Evolutionary conservation across 2,888 invertebrate species (phyloP).

Genomic region (Metacarcinus magister): DNA sequence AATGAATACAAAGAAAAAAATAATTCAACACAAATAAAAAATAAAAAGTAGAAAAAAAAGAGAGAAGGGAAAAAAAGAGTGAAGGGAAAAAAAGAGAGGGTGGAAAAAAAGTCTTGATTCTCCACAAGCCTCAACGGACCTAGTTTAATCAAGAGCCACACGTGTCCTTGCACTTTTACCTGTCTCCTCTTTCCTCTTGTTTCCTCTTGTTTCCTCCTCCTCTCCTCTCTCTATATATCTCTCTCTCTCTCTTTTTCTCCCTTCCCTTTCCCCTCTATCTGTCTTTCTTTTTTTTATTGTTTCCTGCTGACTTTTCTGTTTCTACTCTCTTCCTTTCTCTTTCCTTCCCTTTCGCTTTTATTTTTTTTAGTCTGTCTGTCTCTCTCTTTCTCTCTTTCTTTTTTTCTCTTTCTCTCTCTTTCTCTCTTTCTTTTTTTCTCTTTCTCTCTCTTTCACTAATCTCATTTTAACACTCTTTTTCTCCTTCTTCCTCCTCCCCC

Average conservation of each 20-base stretch:
- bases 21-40: not conserved
- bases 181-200: not conserved
- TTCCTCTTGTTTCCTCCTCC: not conserved
- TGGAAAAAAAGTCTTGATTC: not conserved
- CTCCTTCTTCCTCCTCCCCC: not conserved
- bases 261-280: constrained; percentile 7
- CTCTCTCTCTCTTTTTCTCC: not conserved
- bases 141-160: not conserved
- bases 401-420: too few species aligned
- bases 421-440: not conserved
- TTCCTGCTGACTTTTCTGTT: not conserved
- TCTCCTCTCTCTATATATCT: not conserved
- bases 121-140: not conserved
- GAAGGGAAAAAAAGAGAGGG: not conserved
- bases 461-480: not conserved
- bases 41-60: not conserved
- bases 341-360: not conserved
- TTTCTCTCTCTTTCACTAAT: not conserved
- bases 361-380: not conserved
- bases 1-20: not conserved
- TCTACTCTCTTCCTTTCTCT: not conserved
- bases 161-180: not conserved
- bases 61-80: not conserved
- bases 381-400: not conserved
- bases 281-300: not conserved